These are phyloP conservation scores for Myripristis jacobus DNA, from an alignment of 2,797 vertebrate species.

Conservation along the genomic window DNA sequence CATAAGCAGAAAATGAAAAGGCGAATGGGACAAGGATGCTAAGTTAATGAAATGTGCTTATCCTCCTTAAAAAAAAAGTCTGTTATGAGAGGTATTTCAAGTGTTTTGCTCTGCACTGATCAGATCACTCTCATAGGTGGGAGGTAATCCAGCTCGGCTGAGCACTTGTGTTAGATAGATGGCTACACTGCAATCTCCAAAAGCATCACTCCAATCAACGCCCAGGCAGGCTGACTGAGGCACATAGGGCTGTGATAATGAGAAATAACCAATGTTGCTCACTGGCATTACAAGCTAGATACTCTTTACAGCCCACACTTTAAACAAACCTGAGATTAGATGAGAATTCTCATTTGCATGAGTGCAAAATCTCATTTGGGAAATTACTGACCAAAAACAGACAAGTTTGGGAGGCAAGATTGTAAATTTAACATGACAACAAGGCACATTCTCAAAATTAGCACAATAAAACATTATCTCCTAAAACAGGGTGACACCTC, in stretches of 20 bases:
- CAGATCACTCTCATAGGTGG: slow-evolving; percentile 35
- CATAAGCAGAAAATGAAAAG: background rate
- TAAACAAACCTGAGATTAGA: slow-evolving; percentile 4
- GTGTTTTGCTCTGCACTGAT: slow-evolving; percentile 9
- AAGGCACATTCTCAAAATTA: background rate
- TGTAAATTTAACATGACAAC: background rate
- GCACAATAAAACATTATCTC: no score
- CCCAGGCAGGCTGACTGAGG: slow-evolving; percentile 20
- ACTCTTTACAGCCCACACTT: slow-evolving; percentile 6
- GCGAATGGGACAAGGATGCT: background rate
- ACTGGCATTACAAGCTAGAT: background rate
- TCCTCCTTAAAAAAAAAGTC: slow-evolving; percentile 2
- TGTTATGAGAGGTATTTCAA: slow-evolving; percentile 35
- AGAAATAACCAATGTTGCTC: slow-evolving; percentile 13
- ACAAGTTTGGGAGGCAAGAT: background rate
- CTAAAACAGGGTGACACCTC: no score
- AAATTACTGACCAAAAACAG: slow-evolving; percentile 2
- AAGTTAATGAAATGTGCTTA: slow-evolving; percentile 3
- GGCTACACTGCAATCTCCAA: slow-evolving; percentile 36
- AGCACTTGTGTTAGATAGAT: slow-evolving; percentile 29
- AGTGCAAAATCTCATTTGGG: slow-evolving; percentile 1
- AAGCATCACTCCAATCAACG: slow-evolving; percentile 50
- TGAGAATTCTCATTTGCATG: background rate
- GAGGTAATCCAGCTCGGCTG: slow-evolving; percentile 48
- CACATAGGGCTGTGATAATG: slow-evolving; percentile 10